Percentiles rank a stretch among this genome's conserved stretches.
phyloP scores from a whole-genome alignment of 2,888 invertebrate genomes.

The Tetanocera ferruginea region DNA sequence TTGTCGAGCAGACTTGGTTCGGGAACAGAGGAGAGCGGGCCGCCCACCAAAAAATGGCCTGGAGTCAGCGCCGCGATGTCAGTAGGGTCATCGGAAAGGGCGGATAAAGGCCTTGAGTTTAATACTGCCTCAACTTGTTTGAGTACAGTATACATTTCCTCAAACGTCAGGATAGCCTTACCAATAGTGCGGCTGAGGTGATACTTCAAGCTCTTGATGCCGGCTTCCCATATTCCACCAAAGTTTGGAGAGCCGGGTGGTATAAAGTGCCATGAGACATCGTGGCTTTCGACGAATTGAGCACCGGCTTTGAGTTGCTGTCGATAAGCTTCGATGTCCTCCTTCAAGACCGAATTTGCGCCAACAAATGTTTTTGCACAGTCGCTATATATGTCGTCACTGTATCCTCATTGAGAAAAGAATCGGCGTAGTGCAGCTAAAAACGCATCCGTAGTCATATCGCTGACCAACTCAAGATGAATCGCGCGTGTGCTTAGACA shows the following conservation, averaged over 20 bases:
- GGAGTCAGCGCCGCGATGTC: constrained; percentile 39
- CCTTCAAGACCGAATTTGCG: too few relatives aligned
- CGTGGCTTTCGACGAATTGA: too few relatives aligned
- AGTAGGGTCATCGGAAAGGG: constrained; percentile 31
- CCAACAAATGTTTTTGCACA: too few relatives aligned
- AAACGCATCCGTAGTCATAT: background rate
- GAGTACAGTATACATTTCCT: constrained; percentile 30
- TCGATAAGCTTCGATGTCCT: too few relatives aligned
- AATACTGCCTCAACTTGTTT: constrained; percentile 28
- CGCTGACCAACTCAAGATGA: too few relatives aligned
- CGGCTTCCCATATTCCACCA: constrained; percentile 29
- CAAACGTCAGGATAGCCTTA: constrained; percentile 18
- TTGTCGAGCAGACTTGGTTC: constrained; percentile 31
- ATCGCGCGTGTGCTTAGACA: too few relatives aligned
- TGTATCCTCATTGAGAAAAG: constrained; percentile 11
- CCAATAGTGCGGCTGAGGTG: constrained; percentile 26
- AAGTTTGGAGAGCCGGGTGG: constrained; percentile 13
- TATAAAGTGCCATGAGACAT: too few relatives aligned
- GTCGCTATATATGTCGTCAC: too few relatives aligned
- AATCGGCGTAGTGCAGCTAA: constrained; percentile 2
- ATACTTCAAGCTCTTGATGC: constrained; percentile 34
- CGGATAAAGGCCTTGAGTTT: constrained; percentile 23
- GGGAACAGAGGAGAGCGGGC: constrained; percentile 27
- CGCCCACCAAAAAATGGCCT: constrained; percentile 37
- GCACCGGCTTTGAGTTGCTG: too few relatives aligned